Evolutionary conservation across 2,797 vertebrate genomes (phyloP).

Genomic region (Atherinosoma microstoma): DNA sequence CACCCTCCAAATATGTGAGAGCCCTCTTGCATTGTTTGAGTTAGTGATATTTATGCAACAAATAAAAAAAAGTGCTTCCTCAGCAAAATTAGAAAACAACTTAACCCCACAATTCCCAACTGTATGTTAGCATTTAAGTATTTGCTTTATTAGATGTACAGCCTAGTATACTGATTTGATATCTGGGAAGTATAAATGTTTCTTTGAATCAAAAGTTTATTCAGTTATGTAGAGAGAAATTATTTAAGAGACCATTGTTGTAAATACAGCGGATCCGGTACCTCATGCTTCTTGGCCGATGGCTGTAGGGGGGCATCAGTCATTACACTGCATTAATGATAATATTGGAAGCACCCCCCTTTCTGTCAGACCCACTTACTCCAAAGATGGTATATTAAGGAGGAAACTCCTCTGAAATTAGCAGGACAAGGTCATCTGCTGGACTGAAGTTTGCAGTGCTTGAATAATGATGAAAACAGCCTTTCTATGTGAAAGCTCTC

Average conservation of each 20-base stretch:
- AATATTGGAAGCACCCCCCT: conserved; percentile 15
- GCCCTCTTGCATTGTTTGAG: conserved; percentile 19
- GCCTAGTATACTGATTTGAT: conserved; percentile 14
- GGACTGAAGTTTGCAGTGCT: conserved; percentile 21
- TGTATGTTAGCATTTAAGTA: conserved; percentile 14
- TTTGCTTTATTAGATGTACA: conserved; percentile 9
- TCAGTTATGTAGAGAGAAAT: neutral
- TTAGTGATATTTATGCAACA: conserved; percentile 44
- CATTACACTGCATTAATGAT: conserved; percentile 37
- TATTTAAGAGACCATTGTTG: neutral
- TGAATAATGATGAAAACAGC: conserved; percentile 56
- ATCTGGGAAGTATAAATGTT: conserved; percentile 1
- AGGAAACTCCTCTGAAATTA: conserved; percentile 49
- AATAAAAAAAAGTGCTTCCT: conserved; percentile 18
- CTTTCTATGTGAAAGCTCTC: conserved; percentile 46
- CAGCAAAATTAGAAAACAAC: conserved; percentile 11
- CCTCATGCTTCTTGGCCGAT: neutral
- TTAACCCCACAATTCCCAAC: conserved; percentile 19
- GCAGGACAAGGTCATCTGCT: conserved; percentile 61
- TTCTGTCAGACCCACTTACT: conserved; percentile 38
- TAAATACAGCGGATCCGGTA: conserved; percentile 17
- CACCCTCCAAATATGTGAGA: conserved; percentile 10
- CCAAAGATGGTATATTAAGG: conserved; percentile 34
- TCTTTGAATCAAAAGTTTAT: neutral
- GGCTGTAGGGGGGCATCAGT: conserved; percentile 5